Percentiles rank a stretch among this genome's conserved stretches.
These are phyloP conservation scores for Poecilia picta DNA, from an alignment of 2,797 vertebrate genomes.

Conservation along the genomic window DNA sequence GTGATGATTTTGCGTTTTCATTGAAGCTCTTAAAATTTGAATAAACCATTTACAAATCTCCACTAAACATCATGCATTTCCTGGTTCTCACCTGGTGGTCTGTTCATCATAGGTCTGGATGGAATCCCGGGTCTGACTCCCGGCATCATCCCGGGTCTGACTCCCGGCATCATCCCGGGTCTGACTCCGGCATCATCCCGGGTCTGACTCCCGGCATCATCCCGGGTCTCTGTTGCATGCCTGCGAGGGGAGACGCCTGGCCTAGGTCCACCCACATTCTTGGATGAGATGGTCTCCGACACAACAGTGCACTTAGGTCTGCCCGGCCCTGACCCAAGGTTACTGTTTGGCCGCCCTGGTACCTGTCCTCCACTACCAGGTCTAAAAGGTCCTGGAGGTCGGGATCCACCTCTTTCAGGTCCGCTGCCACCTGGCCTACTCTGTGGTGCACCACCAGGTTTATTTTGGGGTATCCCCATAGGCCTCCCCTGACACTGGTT, in stretches of 20 bases:
- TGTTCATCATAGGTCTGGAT: conserved; percentile 59
- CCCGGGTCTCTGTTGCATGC: conserved; percentile 77
- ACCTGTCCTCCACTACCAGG: conserved; percentile 43
- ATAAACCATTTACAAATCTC: background rate
- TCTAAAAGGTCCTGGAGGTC: conserved; percentile 50
- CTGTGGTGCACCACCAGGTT: conserved; percentile 36
- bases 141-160: conserved; percentile 79
- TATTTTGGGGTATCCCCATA: conserved; percentile 33
- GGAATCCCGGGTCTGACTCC: conserved; percentile 65
- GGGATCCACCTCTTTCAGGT: conserved; percentile 42
- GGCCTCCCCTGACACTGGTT: conserved; percentile 49
- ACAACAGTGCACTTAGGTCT: conserved; percentile 94
- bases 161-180: conserved; percentile 75
- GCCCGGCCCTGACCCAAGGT: conserved; percentile 71
- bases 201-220: conserved; percentile 77
- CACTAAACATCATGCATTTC: background rate
- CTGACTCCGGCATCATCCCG: conserved; percentile 76
- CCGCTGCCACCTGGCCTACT: conserved; percentile 51
- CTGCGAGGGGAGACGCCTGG: conserved; percentile 72
- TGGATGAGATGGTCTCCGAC: conserved; percentile 96
- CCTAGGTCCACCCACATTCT: conserved; percentile 84
- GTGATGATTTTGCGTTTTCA: background rate
- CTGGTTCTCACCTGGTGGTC: conserved; percentile 83
- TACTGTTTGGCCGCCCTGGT: conserved; percentile 46
- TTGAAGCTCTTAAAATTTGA: background rate